Percentiles rank a stretch among this genome's conserved stretches.
Evolutionary conservation across 2,113 vertebrate species (phyloP).

Genomic region (Nannospalax galili): DNA sequence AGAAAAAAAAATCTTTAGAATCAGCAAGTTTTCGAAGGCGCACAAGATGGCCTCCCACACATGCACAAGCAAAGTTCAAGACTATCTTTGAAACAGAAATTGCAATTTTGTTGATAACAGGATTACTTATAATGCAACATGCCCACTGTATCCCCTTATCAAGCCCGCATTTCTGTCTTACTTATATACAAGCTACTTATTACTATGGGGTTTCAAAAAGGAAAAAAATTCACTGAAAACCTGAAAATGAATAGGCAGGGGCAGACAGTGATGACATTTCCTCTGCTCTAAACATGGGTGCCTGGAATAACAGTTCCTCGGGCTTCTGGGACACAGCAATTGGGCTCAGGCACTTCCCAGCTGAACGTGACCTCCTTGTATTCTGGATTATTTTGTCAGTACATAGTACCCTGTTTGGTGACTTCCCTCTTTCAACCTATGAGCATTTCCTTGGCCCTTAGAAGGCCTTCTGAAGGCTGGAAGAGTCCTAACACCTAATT

Average conservation of each 20-base stretch:
- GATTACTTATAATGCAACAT: constrained; percentile 47
- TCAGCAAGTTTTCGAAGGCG: constrained; percentile 63
- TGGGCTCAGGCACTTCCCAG: background rate
- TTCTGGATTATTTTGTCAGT: background rate
- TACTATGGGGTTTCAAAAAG: constrained; percentile 34
- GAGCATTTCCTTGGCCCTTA: background rate
- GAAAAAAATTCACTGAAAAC: constrained; percentile 58
- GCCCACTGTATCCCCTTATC: background rate
- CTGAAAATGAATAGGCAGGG: constrained; percentile 42
- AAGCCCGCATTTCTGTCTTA: constrained; percentile 12
- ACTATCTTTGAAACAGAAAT: constrained; percentile 41
- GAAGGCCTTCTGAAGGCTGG: background rate
- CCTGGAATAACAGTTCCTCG: background rate
- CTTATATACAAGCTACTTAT: constrained; percentile 56
- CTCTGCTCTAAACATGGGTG: background rate
- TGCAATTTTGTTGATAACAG: constrained; percentile 47
- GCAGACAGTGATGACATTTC: background rate
- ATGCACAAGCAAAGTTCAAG: constrained; percentile 9
- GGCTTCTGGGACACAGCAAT: background rate
- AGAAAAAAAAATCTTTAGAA: constrained; percentile 41
- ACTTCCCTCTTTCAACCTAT: background rate
- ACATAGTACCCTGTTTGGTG: background rate
- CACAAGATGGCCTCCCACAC: constrained; percentile 50
- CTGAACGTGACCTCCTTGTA: background rate
- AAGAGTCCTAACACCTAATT: background rate